Evolutionary conservation across 2,888 invertebrate genomes (phyloP).

Genomic region (Nasonovia ribisnigri): DNA sequence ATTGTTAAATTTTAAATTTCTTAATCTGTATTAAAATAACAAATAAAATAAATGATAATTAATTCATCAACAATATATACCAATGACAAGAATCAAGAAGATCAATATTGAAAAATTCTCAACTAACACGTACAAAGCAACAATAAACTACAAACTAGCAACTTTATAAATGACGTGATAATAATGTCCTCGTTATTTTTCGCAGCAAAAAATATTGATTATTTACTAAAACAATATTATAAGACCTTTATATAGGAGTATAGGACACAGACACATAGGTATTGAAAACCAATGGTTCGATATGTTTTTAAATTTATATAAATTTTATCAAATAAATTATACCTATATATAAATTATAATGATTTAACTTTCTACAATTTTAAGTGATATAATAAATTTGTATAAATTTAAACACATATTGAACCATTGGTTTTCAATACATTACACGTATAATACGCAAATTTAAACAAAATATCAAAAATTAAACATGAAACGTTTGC

Average conservation of each 20-base stretch:
- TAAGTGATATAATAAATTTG: background rate
- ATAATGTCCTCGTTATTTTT: slow-evolving; percentile 7
- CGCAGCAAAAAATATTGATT: background rate
- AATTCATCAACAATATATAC: background rate
- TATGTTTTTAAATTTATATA: too few relatives aligned
- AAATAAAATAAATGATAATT: background rate
- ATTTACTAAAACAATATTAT: background rate
- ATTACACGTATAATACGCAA: too few relatives aligned
- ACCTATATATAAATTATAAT: background rate
- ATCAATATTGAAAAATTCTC: background rate
- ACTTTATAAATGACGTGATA: background rate
- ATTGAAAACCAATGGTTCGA: too few relatives aligned
- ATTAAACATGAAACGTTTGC: background rate
- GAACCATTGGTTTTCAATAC: background rate
- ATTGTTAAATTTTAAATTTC: too few relatives aligned
- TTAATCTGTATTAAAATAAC: too few relatives aligned
- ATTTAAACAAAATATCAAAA: background rate
- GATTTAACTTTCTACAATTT: background rate
- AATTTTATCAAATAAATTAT: background rate
- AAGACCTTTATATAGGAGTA: too few relatives aligned
- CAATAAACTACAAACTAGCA: background rate
- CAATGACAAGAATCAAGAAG: background rate
- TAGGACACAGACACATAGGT: background rate
- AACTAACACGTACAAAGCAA: background rate
- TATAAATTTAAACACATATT: background rate